Conservation (phyloP, 2,113 vertebrate species). For the Mirounga angustirostris region DNA sequence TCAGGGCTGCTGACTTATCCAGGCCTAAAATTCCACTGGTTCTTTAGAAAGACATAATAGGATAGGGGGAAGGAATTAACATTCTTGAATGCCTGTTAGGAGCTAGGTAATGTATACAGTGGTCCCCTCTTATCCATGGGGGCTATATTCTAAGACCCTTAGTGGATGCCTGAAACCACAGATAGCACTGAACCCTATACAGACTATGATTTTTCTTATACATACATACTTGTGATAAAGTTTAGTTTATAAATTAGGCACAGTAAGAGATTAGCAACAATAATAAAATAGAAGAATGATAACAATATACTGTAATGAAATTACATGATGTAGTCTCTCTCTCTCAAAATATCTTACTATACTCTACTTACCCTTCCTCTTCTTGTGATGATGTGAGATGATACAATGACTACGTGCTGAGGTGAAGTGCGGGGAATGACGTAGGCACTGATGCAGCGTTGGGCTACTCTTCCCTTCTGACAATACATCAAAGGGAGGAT, state of each 20-base stretch:
- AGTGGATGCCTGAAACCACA: not conserved
- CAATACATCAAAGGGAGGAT: not conserved
- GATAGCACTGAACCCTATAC: not conserved
- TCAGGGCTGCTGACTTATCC: not conserved
- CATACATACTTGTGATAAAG: not conserved
- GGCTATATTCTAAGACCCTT: not conserved
- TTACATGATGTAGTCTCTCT: not conserved
- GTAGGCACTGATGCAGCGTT: not conserved
- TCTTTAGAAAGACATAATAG: not conserved
- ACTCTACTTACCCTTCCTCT: not conserved
- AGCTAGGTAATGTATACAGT: not conserved
- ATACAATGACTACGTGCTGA: not conserved
- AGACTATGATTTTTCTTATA: not conserved
- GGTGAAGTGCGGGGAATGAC: not conserved
- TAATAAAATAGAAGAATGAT: not conserved
- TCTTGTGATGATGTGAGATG: not conserved
- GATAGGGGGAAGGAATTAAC: not conserved
- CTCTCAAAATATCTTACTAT: not conserved
- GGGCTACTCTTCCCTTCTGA: not conserved
- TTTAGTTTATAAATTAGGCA: not conserved
- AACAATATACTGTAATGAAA: not conserved
- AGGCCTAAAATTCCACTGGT: conserved; percentile 39
- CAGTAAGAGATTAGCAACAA: not conserved
- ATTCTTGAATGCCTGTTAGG: not conserved
- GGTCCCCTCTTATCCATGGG: not conserved